Evolutionary conservation across 2,113 vertebrate species (phyloP), one percentile per base, ranked within the genome.

Genomic region (Athene noctua): DNA sequence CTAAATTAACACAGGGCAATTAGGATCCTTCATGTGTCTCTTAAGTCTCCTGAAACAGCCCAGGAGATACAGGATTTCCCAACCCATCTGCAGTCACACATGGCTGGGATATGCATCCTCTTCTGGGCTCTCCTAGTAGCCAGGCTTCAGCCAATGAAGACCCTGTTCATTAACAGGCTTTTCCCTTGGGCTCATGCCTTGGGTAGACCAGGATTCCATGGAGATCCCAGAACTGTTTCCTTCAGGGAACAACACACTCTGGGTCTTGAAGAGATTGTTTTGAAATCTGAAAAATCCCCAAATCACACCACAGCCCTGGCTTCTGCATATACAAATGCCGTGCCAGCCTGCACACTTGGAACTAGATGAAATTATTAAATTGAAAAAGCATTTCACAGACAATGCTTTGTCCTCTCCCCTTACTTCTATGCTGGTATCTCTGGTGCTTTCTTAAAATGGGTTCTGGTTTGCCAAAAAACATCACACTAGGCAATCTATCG

Each of bases 1-100:
- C 65, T 59, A 74, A 95, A 92, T 84, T 34, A 95, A 63, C 80
- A 66, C 36, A 34, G 81, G 67, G 55, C 75, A 79, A 36, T 90
- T 23, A 26, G 68, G 61, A 78, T 44, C 72, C n/a, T 36, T 62
- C 75, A 34, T 8, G n/a, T 22, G 58, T 40, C 67, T 59, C 73
- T 4, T 6, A 21, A 62, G 51, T 40, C 11, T 83, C 72, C 59
- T 4, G 4, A 23, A 49, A 67, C 0, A 7, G 47, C 80, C 86
- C 82, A 29, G 3, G 86, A 52, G 77, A 40, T 46, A 29, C 26
- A 61, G 52, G 67, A 79, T 91, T 92, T 91, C 94, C 86, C 72
- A 74, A 16, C 49, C 83, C 88, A 92, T 86, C 88, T 88, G 93
- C 25, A 82, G 73, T 11, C 0, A 8, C 90, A 52, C 80, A 2